phyloP scores from a whole-genome alignment of 2,113 vertebrate species.

The Tachuris rubrigastra region DNA sequence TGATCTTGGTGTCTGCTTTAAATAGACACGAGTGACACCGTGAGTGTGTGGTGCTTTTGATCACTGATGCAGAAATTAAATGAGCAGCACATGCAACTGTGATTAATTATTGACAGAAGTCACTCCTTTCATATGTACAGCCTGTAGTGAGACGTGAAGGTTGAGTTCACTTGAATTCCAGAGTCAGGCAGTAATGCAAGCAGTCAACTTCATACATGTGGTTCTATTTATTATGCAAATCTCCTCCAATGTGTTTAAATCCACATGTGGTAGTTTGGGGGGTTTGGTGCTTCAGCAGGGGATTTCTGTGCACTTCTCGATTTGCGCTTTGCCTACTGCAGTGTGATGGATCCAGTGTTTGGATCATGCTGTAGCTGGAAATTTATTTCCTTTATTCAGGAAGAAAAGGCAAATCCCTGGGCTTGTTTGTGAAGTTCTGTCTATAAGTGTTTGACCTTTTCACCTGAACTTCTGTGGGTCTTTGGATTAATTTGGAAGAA shows the following conservation, averaged over 20 bases:
- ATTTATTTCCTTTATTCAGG: not conserved
- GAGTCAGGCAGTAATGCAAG: not conserved
- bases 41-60: not conserved
- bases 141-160: not conserved
- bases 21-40: not conserved
- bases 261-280: not conserved
- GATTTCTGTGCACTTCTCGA: rapidly evolving
- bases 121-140: not conserved
- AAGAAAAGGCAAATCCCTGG: not conserved
- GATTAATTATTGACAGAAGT: slow-evolving; percentile 47
- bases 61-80: slow-evolving; percentile 5
- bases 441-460: not conserved
- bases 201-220: not conserved
- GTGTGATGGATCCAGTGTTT: rapidly evolving
- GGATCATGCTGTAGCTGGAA: not conserved
- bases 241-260: not conserved
- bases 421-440: not conserved
- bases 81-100: not conserved
- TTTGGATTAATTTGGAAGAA: not conserved
- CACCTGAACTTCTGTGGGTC: not conserved
- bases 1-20: rapidly evolving
- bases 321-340: not conserved
- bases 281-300: not conserved
- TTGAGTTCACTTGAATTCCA: slow-evolving; percentile 36
- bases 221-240: slow-evolving; percentile 27